A percentile compares a stretch with the other conserved stretches of the same genome.
These are phyloP conservation scores for Esox lucius DNA, from an alignment of 2,797 vertebrate species.

Conservation along the genomic window DNA sequence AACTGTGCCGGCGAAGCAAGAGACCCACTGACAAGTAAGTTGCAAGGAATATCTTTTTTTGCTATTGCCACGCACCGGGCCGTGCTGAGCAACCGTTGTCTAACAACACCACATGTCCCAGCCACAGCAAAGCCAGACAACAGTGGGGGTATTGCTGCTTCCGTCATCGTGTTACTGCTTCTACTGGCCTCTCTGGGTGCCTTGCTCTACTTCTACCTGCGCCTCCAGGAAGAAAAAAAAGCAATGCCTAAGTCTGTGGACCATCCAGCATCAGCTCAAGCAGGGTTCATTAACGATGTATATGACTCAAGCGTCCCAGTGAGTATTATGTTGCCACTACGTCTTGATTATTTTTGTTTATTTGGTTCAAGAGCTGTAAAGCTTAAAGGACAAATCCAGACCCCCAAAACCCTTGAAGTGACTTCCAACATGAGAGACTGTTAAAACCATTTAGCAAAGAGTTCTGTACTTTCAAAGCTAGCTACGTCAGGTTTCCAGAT, in stretches of 20 bases:
- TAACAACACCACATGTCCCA: slow-evolving; percentile 26
- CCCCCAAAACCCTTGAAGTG: too few relatives aligned
- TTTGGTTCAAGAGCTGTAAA: background rate
- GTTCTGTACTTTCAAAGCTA: too few relatives aligned
- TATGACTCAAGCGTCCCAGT: slow-evolving; percentile 49
- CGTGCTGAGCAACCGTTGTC: background rate
- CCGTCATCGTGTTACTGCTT: slow-evolving; percentile 65
- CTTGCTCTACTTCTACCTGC: slow-evolving; percentile 63
- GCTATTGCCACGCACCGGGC: background rate
- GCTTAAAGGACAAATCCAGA: too few relatives aligned
- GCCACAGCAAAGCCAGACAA: slow-evolving; percentile 33
- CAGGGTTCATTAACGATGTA: slow-evolving; percentile 50
- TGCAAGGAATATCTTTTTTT: background rate
- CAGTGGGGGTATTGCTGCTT: slow-evolving; percentile 54
- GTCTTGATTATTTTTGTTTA: background rate
- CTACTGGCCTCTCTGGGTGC: slow-evolving; percentile 55
- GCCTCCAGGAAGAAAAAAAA: background rate
- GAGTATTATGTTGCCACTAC: slow-evolving; percentile 28
- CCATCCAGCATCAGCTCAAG: fast-evolving
- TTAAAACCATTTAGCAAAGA: too few relatives aligned
- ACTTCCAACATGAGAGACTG: background rate
- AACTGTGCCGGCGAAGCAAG: slow-evolving; percentile 63
- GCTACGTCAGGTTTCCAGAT: too few relatives aligned
- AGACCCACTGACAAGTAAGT: slow-evolving; percentile 59
- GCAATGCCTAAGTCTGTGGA: background rate